These are phyloP conservation scores for Holotrichia oblita DNA, from an alignment of 1,140 invertebrate genomes.

Conservation along the genomic window DNA sequence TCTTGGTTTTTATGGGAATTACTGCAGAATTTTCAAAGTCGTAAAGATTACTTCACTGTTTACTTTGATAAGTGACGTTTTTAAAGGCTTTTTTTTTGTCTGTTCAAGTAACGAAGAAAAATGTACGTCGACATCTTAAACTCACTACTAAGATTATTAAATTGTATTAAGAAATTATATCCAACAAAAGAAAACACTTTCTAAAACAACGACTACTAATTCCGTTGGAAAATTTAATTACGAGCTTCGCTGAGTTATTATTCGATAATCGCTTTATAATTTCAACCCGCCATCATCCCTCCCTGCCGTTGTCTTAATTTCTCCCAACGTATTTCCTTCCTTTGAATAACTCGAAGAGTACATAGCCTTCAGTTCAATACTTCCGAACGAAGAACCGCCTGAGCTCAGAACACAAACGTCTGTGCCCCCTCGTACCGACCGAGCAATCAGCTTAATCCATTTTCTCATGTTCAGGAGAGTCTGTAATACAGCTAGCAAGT, in stretches of 20 bases:
- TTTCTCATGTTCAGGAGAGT: not conserved
- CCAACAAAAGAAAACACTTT: not conserved
- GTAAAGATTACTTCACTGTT: too few species aligned
- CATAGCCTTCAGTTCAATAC: constrained; percentile 8
- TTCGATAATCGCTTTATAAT: constrained; percentile 36
- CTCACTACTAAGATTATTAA: not conserved
- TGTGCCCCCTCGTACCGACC: not conserved
- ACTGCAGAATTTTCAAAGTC: too few species aligned
- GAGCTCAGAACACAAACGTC: not conserved
- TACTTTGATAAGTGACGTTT: too few species aligned
- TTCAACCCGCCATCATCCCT: constrained; percentile 5
- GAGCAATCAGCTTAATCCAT: not conserved
- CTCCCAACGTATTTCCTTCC: not conserved
- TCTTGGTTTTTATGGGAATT: too few species aligned
- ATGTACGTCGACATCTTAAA: too few species aligned
- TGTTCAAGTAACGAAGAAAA: too few species aligned
- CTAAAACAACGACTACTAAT: constrained; percentile 7
- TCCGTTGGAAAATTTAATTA: constrained; percentile 12
- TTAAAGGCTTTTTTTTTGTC: too few species aligned
- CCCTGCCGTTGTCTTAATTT: not conserved
- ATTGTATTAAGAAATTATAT: not conserved
- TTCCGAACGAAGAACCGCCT: not conserved
- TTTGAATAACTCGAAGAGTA: not conserved
- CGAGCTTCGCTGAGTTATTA: not conserved
- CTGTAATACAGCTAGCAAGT: too few species aligned